Percentiles rank a stretch among this genome's conserved stretches.
Conservation (phyloP, 2,797 vertebrate genomes). For the Dermochelys coriacea region DNA sequence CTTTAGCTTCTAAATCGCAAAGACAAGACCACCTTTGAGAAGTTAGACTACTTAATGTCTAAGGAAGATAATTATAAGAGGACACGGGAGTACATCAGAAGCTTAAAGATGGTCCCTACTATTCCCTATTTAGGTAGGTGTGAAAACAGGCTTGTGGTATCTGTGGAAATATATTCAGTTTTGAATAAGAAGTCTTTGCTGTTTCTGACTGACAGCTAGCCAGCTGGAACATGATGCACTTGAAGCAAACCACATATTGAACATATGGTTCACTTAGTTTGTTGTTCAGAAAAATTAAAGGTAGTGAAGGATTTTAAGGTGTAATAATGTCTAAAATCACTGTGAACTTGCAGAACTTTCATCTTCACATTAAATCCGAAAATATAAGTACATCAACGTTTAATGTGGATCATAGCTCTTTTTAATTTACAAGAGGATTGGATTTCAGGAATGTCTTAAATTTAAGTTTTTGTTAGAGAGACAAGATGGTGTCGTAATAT, state of each 20-base stretch:
- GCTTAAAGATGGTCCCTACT: conserved; percentile 93
- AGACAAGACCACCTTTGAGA: conserved; percentile 95
- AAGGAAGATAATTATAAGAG: conserved; percentile 97
- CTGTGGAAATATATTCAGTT: conserved; percentile 8
- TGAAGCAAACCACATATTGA: neutral
- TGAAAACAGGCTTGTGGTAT: conserved; percentile 1
- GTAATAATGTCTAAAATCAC: neutral
- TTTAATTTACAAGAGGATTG: neutral
- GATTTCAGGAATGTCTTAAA: neutral
- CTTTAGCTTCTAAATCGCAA: conserved; percentile 92
- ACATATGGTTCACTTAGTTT: neutral
- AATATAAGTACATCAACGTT: neutral
- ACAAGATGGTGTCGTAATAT: neutral
- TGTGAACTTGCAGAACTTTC: neutral
- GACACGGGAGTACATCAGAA: conserved; percentile 92
- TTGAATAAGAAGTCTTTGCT: conserved; percentile 30
- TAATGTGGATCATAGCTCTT: neutral
- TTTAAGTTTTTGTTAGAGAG: neutral
- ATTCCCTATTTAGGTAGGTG: conserved; percentile 94
- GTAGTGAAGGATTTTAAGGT: conserved; percentile 23
- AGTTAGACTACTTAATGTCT: conserved; percentile 93
- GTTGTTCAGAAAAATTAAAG: neutral
- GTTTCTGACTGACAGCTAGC: conserved; percentile 17
- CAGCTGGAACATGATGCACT: neutral
- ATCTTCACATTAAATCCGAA: neutral